These are phyloP conservation scores for Hycleus phaleratus DNA, from an alignment of 1,140 invertebrate genomes.

Conservation along the genomic window DNA sequence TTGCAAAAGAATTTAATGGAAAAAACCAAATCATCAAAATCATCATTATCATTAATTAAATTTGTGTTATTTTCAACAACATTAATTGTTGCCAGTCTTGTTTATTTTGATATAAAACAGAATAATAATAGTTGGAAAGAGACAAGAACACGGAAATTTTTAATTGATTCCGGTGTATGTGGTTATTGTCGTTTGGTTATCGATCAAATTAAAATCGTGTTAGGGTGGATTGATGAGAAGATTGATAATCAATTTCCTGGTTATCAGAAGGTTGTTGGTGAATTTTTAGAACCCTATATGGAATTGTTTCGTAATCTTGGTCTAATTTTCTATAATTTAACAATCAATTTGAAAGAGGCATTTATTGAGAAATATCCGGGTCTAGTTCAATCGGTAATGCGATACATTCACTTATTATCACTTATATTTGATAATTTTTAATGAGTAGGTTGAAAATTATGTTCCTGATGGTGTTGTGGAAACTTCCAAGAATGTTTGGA, in stretches of 20 bases:
- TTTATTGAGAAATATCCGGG: conserved; percentile 53
- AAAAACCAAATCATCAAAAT: conserved; percentile 22
- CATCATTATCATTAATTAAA: conserved; percentile 15
- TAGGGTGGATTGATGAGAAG: conserved; percentile 37
- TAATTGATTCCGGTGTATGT: conserved; percentile 53
- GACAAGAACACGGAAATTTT: conserved; percentile 49
- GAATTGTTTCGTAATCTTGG: conserved; percentile 51
- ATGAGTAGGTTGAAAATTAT: conserved; percentile 55
- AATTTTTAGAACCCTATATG: conserved; percentile 50
- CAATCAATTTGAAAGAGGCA: conserved; percentile 47
- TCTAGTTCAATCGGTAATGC: conserved; percentile 50
- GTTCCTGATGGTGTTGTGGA: conserved; percentile 55
- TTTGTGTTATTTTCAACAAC: conserved; percentile 16
- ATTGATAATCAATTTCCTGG: conserved; percentile 58
- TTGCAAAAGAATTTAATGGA: conserved; percentile 28
- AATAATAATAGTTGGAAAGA: conserved; percentile 38
- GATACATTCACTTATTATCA: conserved; percentile 1
- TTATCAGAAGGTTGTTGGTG: conserved; percentile 50
- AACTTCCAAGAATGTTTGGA: conserved; percentile 44
- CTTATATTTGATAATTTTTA: conserved; percentile 18
- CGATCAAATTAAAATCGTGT: conserved; percentile 47
- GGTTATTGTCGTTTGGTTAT: conserved; percentile 48
- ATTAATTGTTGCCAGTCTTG: conserved; percentile 15
- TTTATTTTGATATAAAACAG: conserved; percentile 26
- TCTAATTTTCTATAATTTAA: conserved; percentile 49